Conservation (phyloP, 2,797 vertebrate genomes). For the Rhinogobio ventralis region DNA sequence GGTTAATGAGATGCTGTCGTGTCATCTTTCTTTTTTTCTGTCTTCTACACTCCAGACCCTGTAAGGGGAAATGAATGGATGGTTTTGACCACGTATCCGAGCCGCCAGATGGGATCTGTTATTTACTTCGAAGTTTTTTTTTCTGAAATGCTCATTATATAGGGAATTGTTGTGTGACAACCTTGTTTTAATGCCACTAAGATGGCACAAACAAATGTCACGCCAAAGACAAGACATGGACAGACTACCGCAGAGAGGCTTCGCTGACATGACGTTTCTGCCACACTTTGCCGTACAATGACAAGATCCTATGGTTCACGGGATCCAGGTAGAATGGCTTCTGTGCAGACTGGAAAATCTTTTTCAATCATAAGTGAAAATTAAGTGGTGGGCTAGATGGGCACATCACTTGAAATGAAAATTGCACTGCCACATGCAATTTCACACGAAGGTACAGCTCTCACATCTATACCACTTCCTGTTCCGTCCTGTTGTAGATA, state of each 20-base stretch:
- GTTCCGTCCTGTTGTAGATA: slow-evolving; percentile 25
- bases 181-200: slow-evolving; percentile 29
- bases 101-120: slow-evolving; percentile 30
- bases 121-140: slow-evolving; percentile 43
- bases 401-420: slow-evolving; percentile 54
- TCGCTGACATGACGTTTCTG: slow-evolving; percentile 15
- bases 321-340: slow-evolving; percentile 46
- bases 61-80: slow-evolving; percentile 41
- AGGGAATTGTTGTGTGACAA: slow-evolving; percentile 23
- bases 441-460: slow-evolving; percentile 44
- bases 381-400: slow-evolving; percentile 54
- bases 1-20: slow-evolving; percentile 80
- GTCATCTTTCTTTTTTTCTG: slow-evolving; percentile 35
- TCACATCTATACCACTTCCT: slow-evolving; percentile 48
- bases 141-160: slow-evolving; percentile 33
- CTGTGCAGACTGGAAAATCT: slow-evolving; percentile 46
- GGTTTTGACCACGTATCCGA: slow-evolving; percentile 33
- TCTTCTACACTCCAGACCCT: slow-evolving; percentile 31
- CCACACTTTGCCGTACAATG: slow-evolving; percentile 18
- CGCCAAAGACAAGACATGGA: slow-evolving; percentile 6
- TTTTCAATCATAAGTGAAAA: slow-evolving; percentile 64
- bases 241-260: neutral
- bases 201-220: slow-evolving; percentile 43
- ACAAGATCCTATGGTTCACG: slow-evolving; percentile 32
- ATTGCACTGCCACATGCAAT: slow-evolving; percentile 65